Base-by-base conservation (phyloP, 2,797 vertebrate species). In the Syngnathus acus region DNA sequence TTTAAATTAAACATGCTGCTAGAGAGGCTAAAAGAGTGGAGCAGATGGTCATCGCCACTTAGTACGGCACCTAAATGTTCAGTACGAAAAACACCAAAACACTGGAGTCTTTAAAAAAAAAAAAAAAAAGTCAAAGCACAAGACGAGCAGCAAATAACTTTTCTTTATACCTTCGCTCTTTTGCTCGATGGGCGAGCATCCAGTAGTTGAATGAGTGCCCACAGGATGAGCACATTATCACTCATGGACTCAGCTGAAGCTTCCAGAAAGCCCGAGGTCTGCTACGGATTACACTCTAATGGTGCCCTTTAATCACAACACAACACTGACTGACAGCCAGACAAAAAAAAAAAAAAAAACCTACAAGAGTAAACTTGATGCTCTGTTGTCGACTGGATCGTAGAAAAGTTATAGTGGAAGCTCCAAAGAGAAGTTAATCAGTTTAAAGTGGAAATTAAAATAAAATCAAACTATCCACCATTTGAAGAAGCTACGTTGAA, bases 221-320 rank as follows among this genome's bases (percentile, higher is more conserved):
- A 82, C 80, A 82, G 80, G 72, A 87, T 87, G 84, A 88, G 73
- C 82, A 86, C 63, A 78, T 79, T 82, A 81, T 75, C 83, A 72
- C 75, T 81, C 80, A 84, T 87, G 84, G 80, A 86, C 71, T 65
- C 71, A 40, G 62, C 69, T 68, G 76, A 69, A 79, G 76, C 63
- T 75, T 87, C 88, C 86, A 88, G 84, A 88, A 88, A 86, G 83
- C 88, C 84, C 54, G 77, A 80, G 86, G 87, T 86, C 85, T 85
- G 73, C 69, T 78, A 75, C 62, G 76, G 55, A 57, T 57, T 57
- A 62, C 75, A 84, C 84, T 80, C 65, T 90, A 87, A 90, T 89
- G 86, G 81, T 71, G 79, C 75, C 87, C 76, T 87, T 89, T 87
- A 89, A 88, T 89, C 86, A 88, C 85, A 13, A 62, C 76, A 79